These are phyloP conservation scores for Stenopsyche tienmushanensis DNA, from an alignment of 1,140 invertebrate genomes.

Conservation along the genomic window DNA sequence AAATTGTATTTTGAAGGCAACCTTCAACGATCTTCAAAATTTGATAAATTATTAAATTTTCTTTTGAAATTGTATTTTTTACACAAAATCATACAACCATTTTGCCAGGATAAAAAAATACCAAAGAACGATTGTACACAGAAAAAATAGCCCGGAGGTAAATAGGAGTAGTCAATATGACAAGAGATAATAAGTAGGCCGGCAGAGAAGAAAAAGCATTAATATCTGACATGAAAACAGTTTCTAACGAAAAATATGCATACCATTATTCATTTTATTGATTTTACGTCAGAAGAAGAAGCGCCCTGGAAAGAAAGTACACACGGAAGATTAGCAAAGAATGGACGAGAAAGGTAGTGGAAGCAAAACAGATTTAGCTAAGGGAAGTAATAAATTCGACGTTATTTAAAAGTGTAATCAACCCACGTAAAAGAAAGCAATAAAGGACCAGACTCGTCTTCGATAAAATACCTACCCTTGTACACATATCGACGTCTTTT, in stretches of 20 bases:
- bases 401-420: background rate
- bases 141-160: constrained; percentile 15
- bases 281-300: constrained; percentile 10
- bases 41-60: constrained; percentile 6
- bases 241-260: constrained; percentile 17
- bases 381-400: background rate
- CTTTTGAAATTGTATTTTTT: constrained; percentile 7
- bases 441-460: too few relatives aligned
- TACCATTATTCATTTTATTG: constrained; percentile 20
- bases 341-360: background rate
- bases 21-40: too few relatives aligned
- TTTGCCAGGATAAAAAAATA: background rate
- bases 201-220: constrained; percentile 15
- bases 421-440: background rate
- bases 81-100: constrained; percentile 2
- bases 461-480: too few relatives aligned
- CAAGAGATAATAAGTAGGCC: constrained; percentile 21
- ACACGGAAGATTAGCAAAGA: background rate
- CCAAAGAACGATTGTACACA: background rate
- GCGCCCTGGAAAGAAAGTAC: background rate
- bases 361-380: background rate
- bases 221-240: constrained; percentile 20
- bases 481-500: too few relatives aligned
- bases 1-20: too few relatives aligned
- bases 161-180: constrained; percentile 18